Evolutionary conservation across 2,797 vertebrate genomes (phyloP).

Genomic region (Eulemur mongoz): DNA sequence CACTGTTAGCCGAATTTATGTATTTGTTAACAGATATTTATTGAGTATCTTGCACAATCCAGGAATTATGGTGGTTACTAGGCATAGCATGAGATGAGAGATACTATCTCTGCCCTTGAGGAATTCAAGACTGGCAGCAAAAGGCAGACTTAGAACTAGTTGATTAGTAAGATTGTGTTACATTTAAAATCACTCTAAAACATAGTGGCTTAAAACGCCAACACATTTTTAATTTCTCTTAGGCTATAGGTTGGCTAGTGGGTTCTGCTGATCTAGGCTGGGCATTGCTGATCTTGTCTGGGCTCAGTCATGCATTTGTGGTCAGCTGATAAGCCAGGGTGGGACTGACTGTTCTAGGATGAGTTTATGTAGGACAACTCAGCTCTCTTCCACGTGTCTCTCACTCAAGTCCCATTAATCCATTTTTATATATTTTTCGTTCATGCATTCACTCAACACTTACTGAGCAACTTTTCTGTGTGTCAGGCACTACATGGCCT

Average conservation of each 20-base stretch:
- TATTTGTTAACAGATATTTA: conserved; percentile 31
- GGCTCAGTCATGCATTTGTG: background rate
- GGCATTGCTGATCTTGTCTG: background rate
- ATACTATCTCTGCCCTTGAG: background rate
- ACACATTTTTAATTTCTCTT: background rate
- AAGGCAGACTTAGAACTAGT: background rate
- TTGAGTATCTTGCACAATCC: background rate
- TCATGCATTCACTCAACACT: background rate
- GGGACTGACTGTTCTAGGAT: background rate
- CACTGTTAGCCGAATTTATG: conserved; percentile 1
- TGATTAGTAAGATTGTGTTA: background rate
- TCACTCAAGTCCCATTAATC: background rate
- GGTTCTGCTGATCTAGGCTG: background rate
- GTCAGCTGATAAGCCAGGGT: background rate
- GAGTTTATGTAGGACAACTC: background rate
- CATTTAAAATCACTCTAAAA: conserved; percentile 9
- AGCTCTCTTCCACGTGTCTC: background rate
- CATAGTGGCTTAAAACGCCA: background rate
- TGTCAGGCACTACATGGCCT: background rate
- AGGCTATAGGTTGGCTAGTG: background rate
- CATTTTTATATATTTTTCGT: background rate
- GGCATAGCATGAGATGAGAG: background rate
- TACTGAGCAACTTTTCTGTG: background rate
- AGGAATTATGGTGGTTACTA: background rate
- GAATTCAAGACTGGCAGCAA: conserved; percentile 2